Percentiles rank a stretch among this genome's conserved stretches.
Conservation (phyloP, 1,140 invertebrate genomes). For the Euura saliciscinereae region DNA sequence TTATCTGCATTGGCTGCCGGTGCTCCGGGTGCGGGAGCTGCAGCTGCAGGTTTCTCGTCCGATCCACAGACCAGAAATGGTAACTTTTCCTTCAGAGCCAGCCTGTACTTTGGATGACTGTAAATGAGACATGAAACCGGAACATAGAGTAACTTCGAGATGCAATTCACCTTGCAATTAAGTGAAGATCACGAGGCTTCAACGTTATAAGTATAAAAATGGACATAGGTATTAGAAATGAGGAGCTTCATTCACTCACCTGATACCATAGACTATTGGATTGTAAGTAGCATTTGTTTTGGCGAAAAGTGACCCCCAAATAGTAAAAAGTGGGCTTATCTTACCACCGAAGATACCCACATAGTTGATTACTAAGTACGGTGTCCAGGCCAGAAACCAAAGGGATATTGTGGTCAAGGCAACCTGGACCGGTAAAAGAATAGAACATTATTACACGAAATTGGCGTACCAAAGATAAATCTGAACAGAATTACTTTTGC, state of each 20-base stretch:
- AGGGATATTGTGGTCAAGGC: slow-evolving; percentile 81
- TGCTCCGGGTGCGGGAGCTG: slow-evolving; percentile 18
- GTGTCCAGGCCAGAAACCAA: slow-evolving; percentile 87
- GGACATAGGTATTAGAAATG: not conserved
- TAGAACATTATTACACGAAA: too few species aligned
- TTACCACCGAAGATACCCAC: slow-evolving; percentile 74
- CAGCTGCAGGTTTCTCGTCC: not conserved
- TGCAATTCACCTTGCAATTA: not conserved
- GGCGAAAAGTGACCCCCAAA: slow-evolving; percentile 80
- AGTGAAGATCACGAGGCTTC: not conserved
- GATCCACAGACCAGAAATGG: slow-evolving; percentile 68
- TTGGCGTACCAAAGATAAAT: not conserved
- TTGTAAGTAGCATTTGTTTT: slow-evolving; percentile 83
- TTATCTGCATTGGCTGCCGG: slow-evolving; percentile 15
- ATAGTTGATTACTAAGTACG: slow-evolving; percentile 82
- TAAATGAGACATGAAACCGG: slow-evolving; percentile 14
- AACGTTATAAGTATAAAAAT: not conserved
- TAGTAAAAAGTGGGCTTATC: slow-evolving; percentile 75
- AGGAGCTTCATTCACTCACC: slow-evolving; percentile 51
- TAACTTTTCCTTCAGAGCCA: slow-evolving; percentile 73
- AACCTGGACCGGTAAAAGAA: slow-evolving; percentile 55
- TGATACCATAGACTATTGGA: slow-evolving; percentile 84
- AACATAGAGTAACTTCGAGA: not conserved
- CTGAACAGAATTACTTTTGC: slow-evolving; percentile 64
- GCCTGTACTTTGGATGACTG: slow-evolving; percentile 79